Percentiles rank a stretch among this genome's conserved stretches.
phyloP scores from a whole-genome alignment of 2,113 vertebrate genomes.

The Mirounga angustirostris region DNA sequence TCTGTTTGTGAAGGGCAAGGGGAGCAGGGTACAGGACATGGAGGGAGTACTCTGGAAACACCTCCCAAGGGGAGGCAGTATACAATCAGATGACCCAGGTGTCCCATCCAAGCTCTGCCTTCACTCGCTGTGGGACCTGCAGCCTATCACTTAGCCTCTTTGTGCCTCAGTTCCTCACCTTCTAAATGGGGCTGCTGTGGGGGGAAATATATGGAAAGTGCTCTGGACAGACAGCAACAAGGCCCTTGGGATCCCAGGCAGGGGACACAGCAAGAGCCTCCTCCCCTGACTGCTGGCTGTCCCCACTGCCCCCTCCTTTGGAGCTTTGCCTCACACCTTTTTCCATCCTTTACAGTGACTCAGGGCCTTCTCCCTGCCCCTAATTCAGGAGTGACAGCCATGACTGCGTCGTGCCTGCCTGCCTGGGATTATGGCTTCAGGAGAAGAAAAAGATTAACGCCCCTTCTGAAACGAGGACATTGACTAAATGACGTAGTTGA shows the following conservation, averaged over 20 bases:
- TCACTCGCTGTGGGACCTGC: background rate
- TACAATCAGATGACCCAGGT: background rate
- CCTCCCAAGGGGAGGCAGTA: background rate
- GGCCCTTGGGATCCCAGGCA: background rate
- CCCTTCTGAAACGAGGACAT: background rate
- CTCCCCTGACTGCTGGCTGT: background rate
- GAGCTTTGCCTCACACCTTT: background rate
- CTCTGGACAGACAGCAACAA: constrained; percentile 10
- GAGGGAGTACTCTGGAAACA: background rate
- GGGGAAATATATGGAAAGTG: constrained; percentile 56
- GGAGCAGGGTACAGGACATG: background rate
- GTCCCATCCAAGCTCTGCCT: background rate
- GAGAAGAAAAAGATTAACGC: background rate
- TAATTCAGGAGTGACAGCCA: background rate
- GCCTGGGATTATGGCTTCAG: background rate
- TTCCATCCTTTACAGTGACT: background rate
- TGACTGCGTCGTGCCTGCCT: background rate
- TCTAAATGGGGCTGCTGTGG: background rate
- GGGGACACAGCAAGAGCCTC: background rate
- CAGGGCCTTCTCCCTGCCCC: background rate
- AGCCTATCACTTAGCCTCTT: background rate
- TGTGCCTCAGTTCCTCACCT: background rate
- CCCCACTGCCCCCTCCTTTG: background rate
- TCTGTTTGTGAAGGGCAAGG: background rate
- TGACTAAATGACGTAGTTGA: background rate